Percentiles rank a stretch among this genome's conserved stretches.
These are phyloP conservation scores for Disparrhopalites patrizii DNA, from an alignment of 2,888 invertebrate genomes.

Conservation along the genomic window DNA sequence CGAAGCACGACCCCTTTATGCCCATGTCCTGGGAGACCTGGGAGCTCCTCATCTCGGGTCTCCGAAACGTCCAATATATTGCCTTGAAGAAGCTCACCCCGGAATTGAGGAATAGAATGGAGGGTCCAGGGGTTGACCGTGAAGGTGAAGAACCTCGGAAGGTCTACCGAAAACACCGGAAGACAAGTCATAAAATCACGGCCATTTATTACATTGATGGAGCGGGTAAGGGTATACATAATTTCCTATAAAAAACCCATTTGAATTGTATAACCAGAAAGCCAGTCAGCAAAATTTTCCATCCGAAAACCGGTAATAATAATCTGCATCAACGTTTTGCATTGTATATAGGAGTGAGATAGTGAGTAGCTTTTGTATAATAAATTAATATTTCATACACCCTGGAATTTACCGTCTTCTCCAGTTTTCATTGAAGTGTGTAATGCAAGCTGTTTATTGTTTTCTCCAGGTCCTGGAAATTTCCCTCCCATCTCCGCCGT, in stretches of 20 bases:
- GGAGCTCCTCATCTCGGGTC: not conserved
- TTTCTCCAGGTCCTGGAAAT: not conserved
- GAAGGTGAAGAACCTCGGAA: not conserved
- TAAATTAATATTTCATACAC: not conserved
- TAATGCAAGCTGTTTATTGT: not conserved
- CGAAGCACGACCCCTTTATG: not conserved
- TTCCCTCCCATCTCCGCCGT: not conserved
- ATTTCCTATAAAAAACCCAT: no score
- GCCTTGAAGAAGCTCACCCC: not conserved
- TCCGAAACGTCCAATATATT: not conserved
- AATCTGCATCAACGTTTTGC: no score
- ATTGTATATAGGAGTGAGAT: no score
- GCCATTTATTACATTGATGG: slow-evolving; percentile 1
- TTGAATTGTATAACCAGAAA: no score
- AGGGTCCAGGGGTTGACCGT: not conserved
- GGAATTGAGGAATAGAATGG: not conserved
- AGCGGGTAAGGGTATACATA: not conserved
- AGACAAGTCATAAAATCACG: not conserved
- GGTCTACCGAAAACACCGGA: not conserved
- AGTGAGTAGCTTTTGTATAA: no score
- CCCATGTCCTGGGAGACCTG: not conserved
- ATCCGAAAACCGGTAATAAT: no score
- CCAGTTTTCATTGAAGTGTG: not conserved
- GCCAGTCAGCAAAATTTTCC: no score
- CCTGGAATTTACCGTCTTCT: not conserved